Percentiles rank a stretch among this genome's conserved stretches.
Evolutionary conservation across 2,797 vertebrate species (phyloP).

Genomic region (Serranus cabrilla): DNA sequence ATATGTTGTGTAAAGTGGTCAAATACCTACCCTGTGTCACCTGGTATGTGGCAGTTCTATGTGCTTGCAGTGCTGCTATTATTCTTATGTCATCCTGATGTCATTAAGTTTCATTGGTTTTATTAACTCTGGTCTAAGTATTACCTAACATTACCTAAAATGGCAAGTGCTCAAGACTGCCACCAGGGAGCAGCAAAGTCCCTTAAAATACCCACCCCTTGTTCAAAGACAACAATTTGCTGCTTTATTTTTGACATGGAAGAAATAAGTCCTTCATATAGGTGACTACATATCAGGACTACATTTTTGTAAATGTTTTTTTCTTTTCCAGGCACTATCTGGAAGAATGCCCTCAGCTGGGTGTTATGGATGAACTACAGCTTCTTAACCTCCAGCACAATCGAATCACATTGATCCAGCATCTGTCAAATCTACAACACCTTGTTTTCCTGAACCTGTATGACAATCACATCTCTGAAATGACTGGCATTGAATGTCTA

Average conservation of each 20-base stretch:
- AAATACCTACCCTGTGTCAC: constrained; percentile 3
- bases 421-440: constrained; percentile 90
- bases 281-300: neutral
- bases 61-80: neutral
- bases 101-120: constrained; percentile 3
- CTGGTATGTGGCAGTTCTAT: neutral
- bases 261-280: neutral
- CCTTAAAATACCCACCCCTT: constrained; percentile 29
- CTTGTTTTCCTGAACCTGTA: constrained; percentile 94
- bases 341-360: constrained; percentile 90
- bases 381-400: constrained; percentile 96
- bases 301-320: constrained; percentile 3
- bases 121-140: neutral
- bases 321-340: constrained; percentile 86
- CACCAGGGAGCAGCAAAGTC: constrained; percentile 82
- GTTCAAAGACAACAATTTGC: neutral
- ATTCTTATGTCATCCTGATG: neutral
- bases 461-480: constrained; percentile 93
- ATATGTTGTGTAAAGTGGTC: neutral
- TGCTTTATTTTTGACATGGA: neutral
- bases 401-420: constrained; percentile 90
- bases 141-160: neutral
- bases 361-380: constrained; percentile 88
- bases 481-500: constrained; percentile 91
- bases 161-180: constrained; percentile 41